phyloP scores from a whole-genome alignment of 1,140 invertebrate genomes.

The Oscheius sp. region DNA sequence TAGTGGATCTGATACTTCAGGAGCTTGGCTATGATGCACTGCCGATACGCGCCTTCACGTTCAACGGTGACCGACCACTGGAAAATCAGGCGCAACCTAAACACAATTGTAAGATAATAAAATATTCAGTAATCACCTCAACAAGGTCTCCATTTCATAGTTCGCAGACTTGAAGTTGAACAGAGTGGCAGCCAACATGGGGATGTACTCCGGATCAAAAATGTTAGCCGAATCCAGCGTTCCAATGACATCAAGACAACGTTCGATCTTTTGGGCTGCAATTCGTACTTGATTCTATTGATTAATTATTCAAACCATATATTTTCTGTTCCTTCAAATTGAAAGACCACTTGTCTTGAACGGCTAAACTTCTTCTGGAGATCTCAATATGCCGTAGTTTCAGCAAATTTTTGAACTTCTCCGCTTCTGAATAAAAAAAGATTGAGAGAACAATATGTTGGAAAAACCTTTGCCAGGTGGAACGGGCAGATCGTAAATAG shows the following conservation, averaged over 20 bases:
- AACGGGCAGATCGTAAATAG: conserved; percentile 8
- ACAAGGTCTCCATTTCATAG: neutral
- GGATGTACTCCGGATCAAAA: conserved; percentile 5
- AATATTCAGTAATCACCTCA: neutral
- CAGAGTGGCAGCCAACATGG: neutral
- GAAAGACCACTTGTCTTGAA: conserved; percentile 15
- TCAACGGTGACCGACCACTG: conserved; percentile 20
- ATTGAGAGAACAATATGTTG: neutral
- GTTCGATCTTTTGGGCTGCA: neutral
- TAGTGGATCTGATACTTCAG: neutral
- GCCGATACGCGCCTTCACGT: conserved; percentile 22
- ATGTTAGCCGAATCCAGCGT: conserved; percentile 7
- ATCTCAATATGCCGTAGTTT: conserved; percentile 7
- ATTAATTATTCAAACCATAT: no score
- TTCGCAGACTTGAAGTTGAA: conserved; percentile 11
- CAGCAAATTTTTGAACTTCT: neutral
- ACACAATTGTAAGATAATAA: neutral
- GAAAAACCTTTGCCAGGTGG: neutral
- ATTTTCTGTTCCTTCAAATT: neutral
- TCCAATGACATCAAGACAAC: conserved; percentile 29
- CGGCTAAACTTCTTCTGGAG: conserved; percentile 16
- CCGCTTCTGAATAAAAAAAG: neutral
- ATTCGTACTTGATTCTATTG: neutral
- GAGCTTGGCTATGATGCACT: conserved; percentile 1
- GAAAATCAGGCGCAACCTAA: conserved; percentile 15